Conservation (phyloP, 2,888 invertebrate species). For the Agonopterix arenella region DNA sequence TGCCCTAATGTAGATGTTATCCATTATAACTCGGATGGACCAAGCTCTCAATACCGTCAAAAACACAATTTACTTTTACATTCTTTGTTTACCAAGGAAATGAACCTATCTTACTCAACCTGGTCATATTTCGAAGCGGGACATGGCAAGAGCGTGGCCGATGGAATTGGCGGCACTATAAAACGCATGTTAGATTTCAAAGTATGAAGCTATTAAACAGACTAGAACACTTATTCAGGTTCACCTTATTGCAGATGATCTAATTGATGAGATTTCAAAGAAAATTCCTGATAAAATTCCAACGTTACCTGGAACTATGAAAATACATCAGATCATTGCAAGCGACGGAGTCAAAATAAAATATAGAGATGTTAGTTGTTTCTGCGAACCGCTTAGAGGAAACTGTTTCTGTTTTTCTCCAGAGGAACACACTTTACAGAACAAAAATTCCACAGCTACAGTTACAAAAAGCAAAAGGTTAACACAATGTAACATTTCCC, state of each 20-base stretch:
- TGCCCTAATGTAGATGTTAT: slow-evolving; percentile 12
- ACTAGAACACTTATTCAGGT: slow-evolving; percentile 6
- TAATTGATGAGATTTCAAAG: too few species aligned
- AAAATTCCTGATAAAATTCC: background rate
- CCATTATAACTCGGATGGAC: slow-evolving; percentile 23
- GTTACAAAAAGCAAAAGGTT: background rate
- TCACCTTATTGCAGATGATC: too few species aligned
- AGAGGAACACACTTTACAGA: background rate
- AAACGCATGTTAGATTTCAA: slow-evolving; percentile 14
- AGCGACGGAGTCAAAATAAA: background rate
- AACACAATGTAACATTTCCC: too few species aligned
- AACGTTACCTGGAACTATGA: slow-evolving; percentile 9
- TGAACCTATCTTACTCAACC: slow-evolving; percentile 13
- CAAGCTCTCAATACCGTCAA: slow-evolving; percentile 19
- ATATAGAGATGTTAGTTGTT: background rate
- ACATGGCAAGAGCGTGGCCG: slow-evolving; percentile 12
- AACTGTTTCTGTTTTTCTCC: background rate
- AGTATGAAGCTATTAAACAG: background rate
- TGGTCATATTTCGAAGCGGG: slow-evolving; percentile 22
- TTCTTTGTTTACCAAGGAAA: slow-evolving; percentile 11
- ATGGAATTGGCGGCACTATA: slow-evolving; percentile 16
- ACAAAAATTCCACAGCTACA: background rate
- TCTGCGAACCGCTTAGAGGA: background rate
- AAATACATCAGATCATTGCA: slow-evolving; percentile 9
- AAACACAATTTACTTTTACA: slow-evolving; percentile 20